These are phyloP conservation scores for Dipodomys stephensi DNA, from an alignment of 2,113 vertebrate species.

Conservation along the genomic window DNA sequence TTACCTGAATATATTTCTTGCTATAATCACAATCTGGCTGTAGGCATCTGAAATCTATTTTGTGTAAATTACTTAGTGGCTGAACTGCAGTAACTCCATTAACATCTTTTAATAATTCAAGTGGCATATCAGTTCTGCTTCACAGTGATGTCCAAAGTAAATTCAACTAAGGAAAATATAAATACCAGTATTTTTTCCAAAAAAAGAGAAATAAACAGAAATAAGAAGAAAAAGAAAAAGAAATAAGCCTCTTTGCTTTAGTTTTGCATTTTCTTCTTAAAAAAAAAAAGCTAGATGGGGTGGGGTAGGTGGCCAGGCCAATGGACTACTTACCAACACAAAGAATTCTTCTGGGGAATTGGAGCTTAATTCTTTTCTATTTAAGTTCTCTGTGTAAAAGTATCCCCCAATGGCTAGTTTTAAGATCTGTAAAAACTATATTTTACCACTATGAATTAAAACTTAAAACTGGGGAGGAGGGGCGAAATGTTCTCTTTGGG, in stretches of 20 bases:
- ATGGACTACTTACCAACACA: not conserved
- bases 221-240: not conserved
- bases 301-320: no score
- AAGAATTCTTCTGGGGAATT: not conserved
- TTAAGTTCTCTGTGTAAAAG: not conserved
- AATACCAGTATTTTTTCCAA: conserved; percentile 20
- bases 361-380: not conserved
- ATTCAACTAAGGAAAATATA: conserved; percentile 54
- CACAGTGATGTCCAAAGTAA: conserved; percentile 37
- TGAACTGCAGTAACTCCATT: conserved; percentile 62
- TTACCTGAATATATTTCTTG: conserved; percentile 85
- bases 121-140: conserved; percentile 80
- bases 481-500: not conserved
- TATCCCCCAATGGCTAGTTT: not conserved
- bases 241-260: not conserved
- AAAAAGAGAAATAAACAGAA: not conserved
- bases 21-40: conserved; percentile 72
- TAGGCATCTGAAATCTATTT: conserved; percentile 77
- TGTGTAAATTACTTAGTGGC: conserved; percentile 76
- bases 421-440: not conserved
- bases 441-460: not conserved
- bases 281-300: not conserved
- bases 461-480: not conserved
- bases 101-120: conserved; percentile 79
- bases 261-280: not conserved